Conservation (phyloP, 2,113 vertebrate genomes). For the Leucopsar rothschildi region DNA sequence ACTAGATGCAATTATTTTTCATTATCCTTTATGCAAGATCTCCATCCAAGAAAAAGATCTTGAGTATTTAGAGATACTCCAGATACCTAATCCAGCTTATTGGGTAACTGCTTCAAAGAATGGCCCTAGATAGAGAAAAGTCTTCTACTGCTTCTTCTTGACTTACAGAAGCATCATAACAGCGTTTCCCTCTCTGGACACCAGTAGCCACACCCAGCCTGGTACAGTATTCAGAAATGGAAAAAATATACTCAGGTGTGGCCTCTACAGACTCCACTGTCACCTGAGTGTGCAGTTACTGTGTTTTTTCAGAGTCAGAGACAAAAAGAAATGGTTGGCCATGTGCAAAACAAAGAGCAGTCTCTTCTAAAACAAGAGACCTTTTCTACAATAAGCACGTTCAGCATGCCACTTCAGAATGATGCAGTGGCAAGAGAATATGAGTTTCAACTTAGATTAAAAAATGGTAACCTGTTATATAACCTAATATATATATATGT, state of each 20-base stretch:
- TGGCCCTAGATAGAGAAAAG: neutral
- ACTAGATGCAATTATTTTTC: neutral
- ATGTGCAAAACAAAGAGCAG: neutral
- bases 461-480: neutral
- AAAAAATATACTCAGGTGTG: neutral
- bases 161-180: neutral
- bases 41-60: neutral
- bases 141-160: neutral
- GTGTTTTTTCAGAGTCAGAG: neutral
- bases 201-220: neutral
- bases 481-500: neutral
- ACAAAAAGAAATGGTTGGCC: neutral
- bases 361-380: constrained; percentile 35
- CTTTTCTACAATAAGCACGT: neutral
- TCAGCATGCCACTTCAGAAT: neutral
- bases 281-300: neutral
- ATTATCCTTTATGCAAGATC: neutral
- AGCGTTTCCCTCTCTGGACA: neutral
- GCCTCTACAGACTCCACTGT: neutral
- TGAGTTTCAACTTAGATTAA: neutral
- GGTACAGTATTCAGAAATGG: neutral
- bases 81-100: neutral
- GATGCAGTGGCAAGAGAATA: neutral
- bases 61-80: neutral
- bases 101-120: neutral